Evolutionary conservation across 1,140 invertebrate genomes (phyloP), one percentile per base, ranked within the genome.

Genomic region (Panulirus ornatus): DNA sequence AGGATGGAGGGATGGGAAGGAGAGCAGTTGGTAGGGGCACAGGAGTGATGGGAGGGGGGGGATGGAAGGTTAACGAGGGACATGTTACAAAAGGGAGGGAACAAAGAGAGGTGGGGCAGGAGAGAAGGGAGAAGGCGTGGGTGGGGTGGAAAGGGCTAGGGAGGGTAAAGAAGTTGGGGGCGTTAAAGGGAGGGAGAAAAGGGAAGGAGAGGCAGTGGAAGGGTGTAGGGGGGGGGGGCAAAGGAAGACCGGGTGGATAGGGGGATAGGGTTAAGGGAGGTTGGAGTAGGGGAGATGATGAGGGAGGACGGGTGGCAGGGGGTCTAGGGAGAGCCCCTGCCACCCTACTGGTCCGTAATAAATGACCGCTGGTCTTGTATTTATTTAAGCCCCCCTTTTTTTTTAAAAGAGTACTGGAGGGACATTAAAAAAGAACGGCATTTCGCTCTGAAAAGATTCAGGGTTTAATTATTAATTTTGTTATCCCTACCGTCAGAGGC

Each of bases 161-260:
- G 47, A 22, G 19, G 34, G 19, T 14, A 9, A 51, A 51, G 5
- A 44, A n/a, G 44, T 22, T 14, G 44, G 27, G n/a, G 8, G 40
- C 22, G 14, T 36, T 9, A 81, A 5, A 79, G 76, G 14, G 40
- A 44, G 76, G 38, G 40, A 79, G 76, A 79, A 79, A 40, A 79
- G 76, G 38, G 76, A 79, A 40, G 38, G 76, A 44, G 38, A 79
- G 76, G 14, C 16, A 44, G 40, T 16, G 22, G 38, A 38, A 47
- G 38, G n/a, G 40, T 16, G 38, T 5, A 38, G 27, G 38, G 27
- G 76, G 36, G 47, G 47, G 73, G 38, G 73, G 30, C 19, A 40
- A 3, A 81, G 51, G n/a, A 6, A 81, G 51, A 83, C 0, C 9
- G n/a, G 34, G 51, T 36, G 38, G 2, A 40, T 14, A 11, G 34